Evolutionary conservation across 2,888 invertebrate species (phyloP), one percentile per base, ranked within the genome.

Genomic region (Eristalis arbustorum): DNA sequence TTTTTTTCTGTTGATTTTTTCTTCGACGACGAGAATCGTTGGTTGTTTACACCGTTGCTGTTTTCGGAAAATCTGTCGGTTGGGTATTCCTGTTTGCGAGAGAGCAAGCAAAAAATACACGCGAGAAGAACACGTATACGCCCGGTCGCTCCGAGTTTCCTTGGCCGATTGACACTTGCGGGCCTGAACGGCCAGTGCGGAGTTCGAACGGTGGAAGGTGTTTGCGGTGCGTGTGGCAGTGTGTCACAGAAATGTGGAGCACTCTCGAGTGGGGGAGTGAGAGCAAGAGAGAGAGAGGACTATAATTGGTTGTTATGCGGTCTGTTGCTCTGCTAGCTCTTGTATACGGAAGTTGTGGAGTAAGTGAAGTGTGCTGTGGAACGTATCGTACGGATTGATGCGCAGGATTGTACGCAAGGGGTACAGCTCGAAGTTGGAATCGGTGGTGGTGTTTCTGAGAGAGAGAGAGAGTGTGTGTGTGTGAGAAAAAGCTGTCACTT

Each of bases 131-230:
- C n/a, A n/a, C 85, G 89, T 63, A 66, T 63, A 90, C 91, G 91
- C 90, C 91, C 92, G 91, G 90, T 91, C 91, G 90, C 90, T 88
- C 90, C 90, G 90, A 91, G 90, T 90, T 90, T 91, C 90, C 91
- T 91, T 91, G 91, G 90, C 90, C 91, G 91, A 92, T 91, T 92
- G 91, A 91, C 78, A 75, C 57, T 82, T 64, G 67, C 57, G 87
- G 71, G 78, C 25, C 78, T 83, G 75, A 67, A 62, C 67, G 71
- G 79, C 68, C 71, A 82, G 63, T 75, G 77, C 72, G 64, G 62
- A 68, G 23, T 74, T 74, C 69, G 74, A 80, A 72, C 57, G 56
- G 85, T 87, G 87, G 87, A 87, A 72, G 87, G 83, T 83, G 83
- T 87, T 85, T 49, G 62, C 73, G 82, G 77, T 82, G 81, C 78